phyloP scores from a whole-genome alignment of 2,797 vertebrate species.

The Enteromius fasciolatus region DNA sequence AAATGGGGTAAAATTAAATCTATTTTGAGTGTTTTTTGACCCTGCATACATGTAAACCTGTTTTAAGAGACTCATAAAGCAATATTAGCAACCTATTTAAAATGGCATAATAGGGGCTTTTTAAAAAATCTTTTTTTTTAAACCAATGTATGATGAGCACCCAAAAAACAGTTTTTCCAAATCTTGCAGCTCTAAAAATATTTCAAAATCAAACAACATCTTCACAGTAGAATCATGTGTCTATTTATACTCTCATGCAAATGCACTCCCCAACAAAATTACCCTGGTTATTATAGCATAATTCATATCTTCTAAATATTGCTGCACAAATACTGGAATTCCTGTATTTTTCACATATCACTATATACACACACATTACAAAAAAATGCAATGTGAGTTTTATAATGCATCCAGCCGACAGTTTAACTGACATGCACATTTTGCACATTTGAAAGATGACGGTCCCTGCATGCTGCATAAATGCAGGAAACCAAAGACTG shows the following conservation, averaged over 20 bases:
- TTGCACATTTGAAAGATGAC: background rate
- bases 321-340: background rate
- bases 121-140: no score
- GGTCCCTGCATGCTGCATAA: background rate
- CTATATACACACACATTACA: background rate
- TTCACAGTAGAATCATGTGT: background rate
- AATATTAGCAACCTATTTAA: no score
- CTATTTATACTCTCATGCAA: background rate
- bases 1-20: no score
- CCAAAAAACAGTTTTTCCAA: no score
- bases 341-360: no score
- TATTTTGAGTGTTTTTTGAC: no score
- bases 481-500: constrained; percentile 60
- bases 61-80: no score
- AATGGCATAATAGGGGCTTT: no score
- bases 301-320: background rate
- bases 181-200: no score
- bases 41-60: no score
- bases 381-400: background rate
- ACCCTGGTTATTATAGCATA: background rate
- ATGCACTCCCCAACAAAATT: background rate
- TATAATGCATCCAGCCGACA: background rate
- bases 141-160: no score
- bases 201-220: background rate
- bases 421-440: constrained; percentile 5